Evolutionary conservation across 2,113 vertebrate species (phyloP).

Genomic region (human): GRCh38 chr13:18704501-18705000

Average conservation of each 20-base stretch:
- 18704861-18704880: neutral
- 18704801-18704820: neutral
- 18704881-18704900: neutral
- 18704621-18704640: neutral
- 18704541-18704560: neutral
- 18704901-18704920: neutral
- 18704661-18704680: neutral
- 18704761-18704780: neutral
- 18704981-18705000: neutral
- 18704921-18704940: neutral
- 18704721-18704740: neutral
- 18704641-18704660: constrained; percentile 1
- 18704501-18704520: neutral
- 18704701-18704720: neutral
- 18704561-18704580: neutral
- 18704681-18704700: neutral
- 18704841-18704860: neutral
- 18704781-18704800: neutral
- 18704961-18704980: neutral
- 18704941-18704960: neutral
- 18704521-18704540: neutral
- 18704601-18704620: neutral
- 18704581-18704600: neutral
- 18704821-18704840: neutral
- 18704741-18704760: neutral